These are phyloP conservation scores for Cryptotermes secundus DNA, from an alignment of 1,140 invertebrate genomes.

Conservation along the genomic window DNA sequence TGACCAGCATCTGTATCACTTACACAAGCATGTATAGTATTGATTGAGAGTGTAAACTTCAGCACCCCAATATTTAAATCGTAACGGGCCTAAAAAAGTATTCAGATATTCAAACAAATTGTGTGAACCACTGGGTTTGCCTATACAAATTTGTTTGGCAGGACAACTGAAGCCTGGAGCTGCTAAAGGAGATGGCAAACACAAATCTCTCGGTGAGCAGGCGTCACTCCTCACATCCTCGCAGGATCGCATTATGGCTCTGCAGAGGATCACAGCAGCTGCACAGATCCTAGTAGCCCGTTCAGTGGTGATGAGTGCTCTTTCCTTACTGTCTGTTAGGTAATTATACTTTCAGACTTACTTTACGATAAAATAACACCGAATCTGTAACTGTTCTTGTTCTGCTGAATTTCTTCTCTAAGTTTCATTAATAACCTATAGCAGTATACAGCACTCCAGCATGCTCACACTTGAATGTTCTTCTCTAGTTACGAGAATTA, in stretches of 20 bases:
- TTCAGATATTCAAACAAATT: no score
- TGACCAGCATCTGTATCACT: no score
- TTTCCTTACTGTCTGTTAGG: constrained; percentile 57
- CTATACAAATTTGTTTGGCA: constrained; percentile 15
- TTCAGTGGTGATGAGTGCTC: constrained; percentile 55
- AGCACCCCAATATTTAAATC: no score
- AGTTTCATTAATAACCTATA: no score
- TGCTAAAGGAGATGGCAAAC: neutral
- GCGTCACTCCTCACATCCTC: constrained; percentile 49
- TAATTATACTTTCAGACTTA: constrained; percentile 39
- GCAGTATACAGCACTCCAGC: no score
- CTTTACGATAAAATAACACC: neutral
- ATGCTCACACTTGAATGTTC: no score
- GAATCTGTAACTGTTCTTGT: neutral
- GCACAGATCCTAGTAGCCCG: constrained; percentile 58
- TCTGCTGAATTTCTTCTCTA: neutral
- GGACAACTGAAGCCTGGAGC: neutral
- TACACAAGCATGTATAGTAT: no score
- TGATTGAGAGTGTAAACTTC: no score
- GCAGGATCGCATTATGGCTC: constrained; percentile 52
- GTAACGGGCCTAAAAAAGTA: no score
- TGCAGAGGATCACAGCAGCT: constrained; percentile 53
- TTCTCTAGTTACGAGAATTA: no score
- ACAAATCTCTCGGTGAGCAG: constrained; percentile 53
- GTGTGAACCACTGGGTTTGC: no score